Base-by-base conservation (phyloP, 1,140 invertebrate genomes). In the Formica exsecta region DNA sequence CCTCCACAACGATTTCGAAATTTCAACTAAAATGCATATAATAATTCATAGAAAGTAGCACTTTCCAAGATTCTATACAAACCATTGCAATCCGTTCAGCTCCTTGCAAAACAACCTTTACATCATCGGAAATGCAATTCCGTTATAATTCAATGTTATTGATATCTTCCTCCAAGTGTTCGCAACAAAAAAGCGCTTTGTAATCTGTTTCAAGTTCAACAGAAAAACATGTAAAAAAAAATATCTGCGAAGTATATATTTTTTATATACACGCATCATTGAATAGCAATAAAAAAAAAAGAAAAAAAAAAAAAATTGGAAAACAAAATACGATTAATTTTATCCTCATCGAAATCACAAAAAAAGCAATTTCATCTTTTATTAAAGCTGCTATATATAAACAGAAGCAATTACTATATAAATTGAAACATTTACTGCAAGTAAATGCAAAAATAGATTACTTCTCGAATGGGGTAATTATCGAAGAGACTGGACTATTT, bases 21-120 rank as follows among this genome's bases (percentile, higher is more conserved):
- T 87, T 87, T 59, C 6, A 87, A 19, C 70, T 85, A 85, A 61
- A 79, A 48, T 16, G 38, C 62, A 70, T 16, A 64, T 85, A 57
- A 79, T 54, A 57, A 48, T 71, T 19, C 48, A 5, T 61, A 48
- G 68, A 86, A 84, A 79, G 29, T 44, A n/a, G 48, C 65, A 51
- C 59, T 77, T n/a, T 19, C 19, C 32, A 61, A 65, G 41, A 44
- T 61, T 36, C 19, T n/a, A 41, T 44, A 62, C 59, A n/a, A 65
- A 32, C 1, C 38, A 8, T 19, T 11, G n/a, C n/a, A 36, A 79
- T 44, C 36, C 41, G 61, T 3, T n/a, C 22, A 16, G 16, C 61
- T 66, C 22, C 22, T 51, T 51, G 36, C 74, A 22, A 65, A 65
- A 48, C 41, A n/a, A 22, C 29, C 65, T 44, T 70, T 44, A 57